These are phyloP conservation scores for Thereva unica DNA, from an alignment of 2,888 invertebrate species.

Conservation along the genomic window DNA sequence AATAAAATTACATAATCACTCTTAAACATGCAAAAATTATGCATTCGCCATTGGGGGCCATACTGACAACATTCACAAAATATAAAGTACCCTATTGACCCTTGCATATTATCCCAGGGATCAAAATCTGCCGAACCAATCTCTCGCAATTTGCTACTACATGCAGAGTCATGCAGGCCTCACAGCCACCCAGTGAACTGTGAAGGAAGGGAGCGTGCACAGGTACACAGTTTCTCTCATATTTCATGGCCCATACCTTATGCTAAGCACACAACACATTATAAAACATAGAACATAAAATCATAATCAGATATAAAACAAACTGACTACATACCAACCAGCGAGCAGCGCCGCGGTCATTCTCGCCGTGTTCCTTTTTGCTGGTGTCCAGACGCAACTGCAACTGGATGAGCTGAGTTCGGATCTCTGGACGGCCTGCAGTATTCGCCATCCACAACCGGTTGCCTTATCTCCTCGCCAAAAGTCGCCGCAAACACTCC, in stretches of 20 bases:
- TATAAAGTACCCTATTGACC: conserved; percentile 29
- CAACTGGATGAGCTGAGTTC: neutral
- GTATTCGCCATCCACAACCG: no score
- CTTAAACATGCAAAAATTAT: conserved; percentile 20
- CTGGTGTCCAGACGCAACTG: conserved; percentile 4
- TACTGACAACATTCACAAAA: conserved; percentile 13
- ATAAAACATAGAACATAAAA: conserved; percentile 30
- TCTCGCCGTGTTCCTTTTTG: conserved; percentile 8
- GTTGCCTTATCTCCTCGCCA: no score
- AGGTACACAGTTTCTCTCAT: conserved; percentile 32
- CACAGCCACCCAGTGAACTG: conserved; percentile 10
- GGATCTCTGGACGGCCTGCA: no score
- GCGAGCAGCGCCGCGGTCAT: neutral
- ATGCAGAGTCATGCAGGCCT: neutral
- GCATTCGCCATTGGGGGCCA: conserved; percentile 9
- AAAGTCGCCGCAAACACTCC: neutral
- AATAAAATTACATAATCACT: neutral
- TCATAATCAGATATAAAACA: conserved; percentile 40
- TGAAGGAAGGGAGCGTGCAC: conserved; percentile 18
- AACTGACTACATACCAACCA: conserved; percentile 27
- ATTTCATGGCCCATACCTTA: conserved; percentile 35
- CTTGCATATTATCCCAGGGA: neutral
- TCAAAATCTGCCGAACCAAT: conserved; percentile 16
- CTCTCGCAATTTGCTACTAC: conserved; percentile 25
- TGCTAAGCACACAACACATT: conserved; percentile 34